These are phyloP conservation scores for Athene noctua DNA, from an alignment of 2,113 vertebrate species.

Conservation along the genomic window DNA sequence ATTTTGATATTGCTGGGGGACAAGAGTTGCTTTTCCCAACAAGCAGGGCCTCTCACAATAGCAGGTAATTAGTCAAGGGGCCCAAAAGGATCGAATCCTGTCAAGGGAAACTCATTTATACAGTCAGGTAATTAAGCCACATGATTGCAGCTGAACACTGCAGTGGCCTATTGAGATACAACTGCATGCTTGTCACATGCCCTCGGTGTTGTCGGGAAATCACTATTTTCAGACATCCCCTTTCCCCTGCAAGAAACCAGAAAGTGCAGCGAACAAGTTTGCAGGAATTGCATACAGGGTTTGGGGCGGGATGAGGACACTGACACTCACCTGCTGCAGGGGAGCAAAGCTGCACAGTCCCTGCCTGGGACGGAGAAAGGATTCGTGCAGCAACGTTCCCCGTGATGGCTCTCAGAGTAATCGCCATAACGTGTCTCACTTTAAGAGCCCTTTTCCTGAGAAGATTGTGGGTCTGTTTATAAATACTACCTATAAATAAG, in stretches of 20 bases:
- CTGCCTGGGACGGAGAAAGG: background rate
- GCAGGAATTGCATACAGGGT: background rate
- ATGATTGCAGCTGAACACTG: constrained; percentile 31
- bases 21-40: constrained; percentile 27
- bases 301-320: background rate
- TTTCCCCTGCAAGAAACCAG: background rate
- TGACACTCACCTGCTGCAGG: background rate
- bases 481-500: constrained; percentile 51
- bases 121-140: constrained; percentile 59
- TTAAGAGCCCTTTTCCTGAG: background rate
- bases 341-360: accelerated
- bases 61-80: constrained; percentile 63
- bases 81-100: constrained; percentile 50
- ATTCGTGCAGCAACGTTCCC: background rate
- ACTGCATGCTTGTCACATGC: constrained; percentile 1
- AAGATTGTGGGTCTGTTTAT: constrained; percentile 19
- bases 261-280: background rate
- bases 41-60: constrained; percentile 46
- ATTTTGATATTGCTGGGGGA: constrained; percentile 32
- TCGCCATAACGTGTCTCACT: background rate
- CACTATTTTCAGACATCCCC: background rate
- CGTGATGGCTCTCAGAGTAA: background rate
- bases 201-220: background rate
- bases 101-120: constrained; percentile 57
- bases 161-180: constrained; percentile 12